Percentiles rank a stretch among this genome's conserved stretches.
These are phyloP conservation scores for Ibycter americanus DNA, from an alignment of 2,797 vertebrate species.

Conservation along the genomic window DNA sequence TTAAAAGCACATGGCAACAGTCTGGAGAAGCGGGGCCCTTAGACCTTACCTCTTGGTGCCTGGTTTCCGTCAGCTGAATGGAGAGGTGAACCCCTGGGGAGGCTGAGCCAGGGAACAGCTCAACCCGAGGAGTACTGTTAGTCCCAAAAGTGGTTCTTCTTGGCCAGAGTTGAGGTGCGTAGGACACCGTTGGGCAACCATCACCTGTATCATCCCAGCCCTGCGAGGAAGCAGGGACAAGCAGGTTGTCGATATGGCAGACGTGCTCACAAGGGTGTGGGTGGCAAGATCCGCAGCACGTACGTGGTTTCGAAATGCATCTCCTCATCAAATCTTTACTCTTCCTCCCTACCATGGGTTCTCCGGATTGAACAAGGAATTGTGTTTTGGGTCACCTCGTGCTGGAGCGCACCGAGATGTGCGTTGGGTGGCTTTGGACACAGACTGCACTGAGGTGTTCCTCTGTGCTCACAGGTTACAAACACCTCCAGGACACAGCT, in stretches of 20 bases:
- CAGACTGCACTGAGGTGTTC: not conserved
- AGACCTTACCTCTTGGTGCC: not conserved
- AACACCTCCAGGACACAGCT: not conserved
- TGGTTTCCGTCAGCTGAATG: not conserved
- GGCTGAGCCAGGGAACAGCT: not conserved
- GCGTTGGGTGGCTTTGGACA: not conserved
- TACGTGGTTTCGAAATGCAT: not conserved
- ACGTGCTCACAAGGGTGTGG: not conserved
- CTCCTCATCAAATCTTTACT: not conserved
- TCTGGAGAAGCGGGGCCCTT: not conserved
- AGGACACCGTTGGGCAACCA: conserved; percentile 1
- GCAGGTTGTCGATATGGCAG: not conserved
- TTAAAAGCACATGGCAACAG: not conserved
- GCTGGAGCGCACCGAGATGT: not conserved
- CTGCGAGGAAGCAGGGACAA: not conserved
- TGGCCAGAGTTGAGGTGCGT: not conserved
- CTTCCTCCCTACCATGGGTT: not conserved
- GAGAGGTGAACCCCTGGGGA: not conserved
- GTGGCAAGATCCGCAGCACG: not conserved
- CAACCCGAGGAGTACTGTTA: not conserved
- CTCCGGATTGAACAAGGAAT: not conserved
- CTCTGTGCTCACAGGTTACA: fast-evolving
- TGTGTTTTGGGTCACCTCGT: not conserved
- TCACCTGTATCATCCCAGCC: not conserved
- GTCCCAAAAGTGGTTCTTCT: not conserved